A percentile compares a stretch with the other conserved stretches of the same genome.
These are phyloP conservation scores for Nomada goodeniana DNA, from an alignment of 2,888 invertebrate species.

Conservation along the genomic window DNA sequence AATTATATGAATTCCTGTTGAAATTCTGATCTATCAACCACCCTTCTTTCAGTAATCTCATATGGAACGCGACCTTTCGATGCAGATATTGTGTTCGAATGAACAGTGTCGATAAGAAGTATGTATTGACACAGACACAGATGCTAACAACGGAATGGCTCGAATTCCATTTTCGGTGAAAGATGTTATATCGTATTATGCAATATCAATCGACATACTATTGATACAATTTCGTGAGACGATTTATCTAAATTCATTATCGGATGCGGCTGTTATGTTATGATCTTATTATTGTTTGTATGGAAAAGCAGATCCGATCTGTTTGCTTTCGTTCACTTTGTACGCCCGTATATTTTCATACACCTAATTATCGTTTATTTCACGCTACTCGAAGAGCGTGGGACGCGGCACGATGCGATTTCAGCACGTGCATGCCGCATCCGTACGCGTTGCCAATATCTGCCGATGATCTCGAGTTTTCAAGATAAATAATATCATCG, in stretches of 20 bases:
- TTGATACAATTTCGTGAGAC: neutral
- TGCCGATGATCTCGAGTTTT: slow-evolving; percentile 42
- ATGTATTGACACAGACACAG: neutral
- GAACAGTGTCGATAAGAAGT: neutral
- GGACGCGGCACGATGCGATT: neutral
- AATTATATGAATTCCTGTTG: too few relatives aligned
- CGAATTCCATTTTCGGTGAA: slow-evolving; percentile 7
- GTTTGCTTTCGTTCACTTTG: neutral
- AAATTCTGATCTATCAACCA: neutral
- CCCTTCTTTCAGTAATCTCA: neutral
- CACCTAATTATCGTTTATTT: neutral
- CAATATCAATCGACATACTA: slow-evolving; percentile 2
- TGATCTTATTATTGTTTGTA: neutral
- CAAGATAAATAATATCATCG: slow-evolving; percentile 30
- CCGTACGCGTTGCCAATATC: slow-evolving; percentile 33
- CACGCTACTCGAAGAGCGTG: neutral
- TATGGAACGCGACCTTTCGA: too few relatives aligned
- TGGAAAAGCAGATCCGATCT: neutral
- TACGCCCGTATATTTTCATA: neutral
- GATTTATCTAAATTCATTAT: slow-evolving; percentile 28
- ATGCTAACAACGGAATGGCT: neutral
- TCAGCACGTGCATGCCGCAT: neutral
- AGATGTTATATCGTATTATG: slow-evolving; percentile 9
- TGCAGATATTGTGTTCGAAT: neutral
- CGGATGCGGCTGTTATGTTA: neutral